A percentile compares a stretch with the other conserved stretches of the same genome.
phyloP scores from a whole-genome alignment of 2,797 vertebrate species.

The Epinephelus awoara region DNA sequence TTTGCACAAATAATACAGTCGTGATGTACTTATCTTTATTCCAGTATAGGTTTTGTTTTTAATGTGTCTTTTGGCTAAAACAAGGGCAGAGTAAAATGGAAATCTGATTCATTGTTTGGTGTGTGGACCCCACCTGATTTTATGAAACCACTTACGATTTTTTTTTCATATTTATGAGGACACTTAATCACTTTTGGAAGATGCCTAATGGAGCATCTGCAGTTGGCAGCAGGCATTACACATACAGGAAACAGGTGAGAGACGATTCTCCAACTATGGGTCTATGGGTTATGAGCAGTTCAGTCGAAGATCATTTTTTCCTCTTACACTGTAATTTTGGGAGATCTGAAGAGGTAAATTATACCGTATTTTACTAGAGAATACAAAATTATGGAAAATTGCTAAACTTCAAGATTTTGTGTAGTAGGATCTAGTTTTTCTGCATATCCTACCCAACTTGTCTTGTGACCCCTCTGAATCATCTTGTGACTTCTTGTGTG shows the following conservation, averaged over 20 bases:
- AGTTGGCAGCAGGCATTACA: no score
- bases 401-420: not conserved
- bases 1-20: not conserved
- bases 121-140: not conserved
- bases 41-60: not conserved
- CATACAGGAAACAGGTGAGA: no score
- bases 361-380: no score
- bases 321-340: no score
- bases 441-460: not conserved
- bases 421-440: not conserved
- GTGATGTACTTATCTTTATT: not conserved
- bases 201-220: not conserved
- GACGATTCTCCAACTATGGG: no score
- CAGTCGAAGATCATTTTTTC: no score
- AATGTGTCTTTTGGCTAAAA: not conserved
- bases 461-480: not conserved
- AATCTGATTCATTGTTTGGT: not conserved
- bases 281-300: no score
- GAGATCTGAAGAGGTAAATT: no score
- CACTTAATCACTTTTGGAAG: not conserved
- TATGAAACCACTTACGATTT: not conserved
- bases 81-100: not conserved
- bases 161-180: not conserved
- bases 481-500: not conserved
- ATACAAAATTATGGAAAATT: no score